Percentiles rank a stretch among this genome's conserved stretches.
Evolutionary conservation across 2,113 vertebrate genomes (phyloP).

Genomic region (Percopsis transmontana): DNA sequence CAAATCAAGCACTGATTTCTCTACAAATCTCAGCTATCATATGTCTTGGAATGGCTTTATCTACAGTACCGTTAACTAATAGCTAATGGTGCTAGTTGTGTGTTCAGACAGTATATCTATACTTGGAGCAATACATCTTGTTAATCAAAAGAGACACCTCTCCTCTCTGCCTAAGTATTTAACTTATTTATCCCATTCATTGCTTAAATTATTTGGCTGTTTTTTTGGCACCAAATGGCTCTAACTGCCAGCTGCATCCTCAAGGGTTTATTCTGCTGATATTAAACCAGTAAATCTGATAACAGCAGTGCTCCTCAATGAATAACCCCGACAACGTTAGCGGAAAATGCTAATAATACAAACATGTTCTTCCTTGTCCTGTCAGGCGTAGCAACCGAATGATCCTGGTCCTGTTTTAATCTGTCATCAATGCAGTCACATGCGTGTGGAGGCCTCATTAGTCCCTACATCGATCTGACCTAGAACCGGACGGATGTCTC

Average conservation of each 20-base stretch:
- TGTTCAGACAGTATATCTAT: neutral
- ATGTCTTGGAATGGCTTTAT: too few relatives aligned
- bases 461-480: constrained; percentile 62
- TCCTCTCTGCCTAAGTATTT: too few relatives aligned
- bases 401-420: constrained; percentile 2
- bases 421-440: constrained; percentile 49
- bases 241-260: too few relatives aligned
- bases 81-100: too few relatives aligned
- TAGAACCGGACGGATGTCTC: constrained; percentile 17
- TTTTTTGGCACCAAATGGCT: too few relatives aligned
- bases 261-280: constrained; percentile 11
- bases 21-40: too few relatives aligned
- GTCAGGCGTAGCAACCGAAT: constrained; percentile 10
- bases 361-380: constrained; percentile 11
- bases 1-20: too few relatives aligned
- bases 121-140: neutral
- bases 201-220: neutral
- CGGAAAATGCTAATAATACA: constrained; percentile 23
- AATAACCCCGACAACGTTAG: constrained; percentile 1
- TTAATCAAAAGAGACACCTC: too few relatives aligned
- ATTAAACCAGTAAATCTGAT: constrained; percentile 49
- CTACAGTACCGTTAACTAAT: too few relatives aligned
- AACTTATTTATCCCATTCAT: too few relatives aligned
- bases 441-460: constrained; percentile 67
- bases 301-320: constrained; percentile 18